Conservation (phyloP, 2,113 vertebrate species). For the Aphelocoma coerulescens region DNA sequence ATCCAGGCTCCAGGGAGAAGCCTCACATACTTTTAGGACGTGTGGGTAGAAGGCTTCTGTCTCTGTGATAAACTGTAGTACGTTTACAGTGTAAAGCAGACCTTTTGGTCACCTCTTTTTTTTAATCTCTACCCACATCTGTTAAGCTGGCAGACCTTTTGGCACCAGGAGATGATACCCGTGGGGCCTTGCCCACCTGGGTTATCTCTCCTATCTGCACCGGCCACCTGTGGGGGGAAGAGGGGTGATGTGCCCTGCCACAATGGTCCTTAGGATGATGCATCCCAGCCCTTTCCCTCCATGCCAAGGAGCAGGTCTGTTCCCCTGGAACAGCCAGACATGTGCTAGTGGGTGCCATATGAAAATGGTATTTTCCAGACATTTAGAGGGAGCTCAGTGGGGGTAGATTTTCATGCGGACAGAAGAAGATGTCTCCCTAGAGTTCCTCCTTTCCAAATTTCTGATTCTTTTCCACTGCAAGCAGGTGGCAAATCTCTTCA, state of each 20-base stretch:
- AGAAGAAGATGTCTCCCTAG: background rate
- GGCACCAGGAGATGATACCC: background rate
- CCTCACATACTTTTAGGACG: rapidly evolving
- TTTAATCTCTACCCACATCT: background rate
- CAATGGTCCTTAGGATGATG: background rate
- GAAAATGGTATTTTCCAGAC: background rate
- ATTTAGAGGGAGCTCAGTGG: background rate
- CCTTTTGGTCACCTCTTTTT: background rate
- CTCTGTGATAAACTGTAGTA: background rate
- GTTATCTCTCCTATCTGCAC: background rate
- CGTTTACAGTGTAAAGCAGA: background rate
- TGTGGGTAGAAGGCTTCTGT: background rate
- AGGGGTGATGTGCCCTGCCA: background rate
- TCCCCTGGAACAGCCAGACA: rapidly evolving
- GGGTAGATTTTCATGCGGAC: background rate
- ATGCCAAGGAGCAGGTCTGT: rapidly evolving
- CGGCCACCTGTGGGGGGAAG: background rate
- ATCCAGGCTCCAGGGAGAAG: background rate
- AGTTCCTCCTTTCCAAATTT: background rate
- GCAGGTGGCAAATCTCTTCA: constrained; percentile 37
- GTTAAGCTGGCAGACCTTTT: background rate
- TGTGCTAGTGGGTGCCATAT: rapidly evolving
- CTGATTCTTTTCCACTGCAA: background rate
- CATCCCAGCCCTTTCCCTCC: background rate
- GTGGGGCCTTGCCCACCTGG: background rate